A percentile compares a stretch with the other conserved stretches of the same genome.
Conservation (phyloP, 1,140 invertebrate species). For the Cydia fagiglandana region DNA sequence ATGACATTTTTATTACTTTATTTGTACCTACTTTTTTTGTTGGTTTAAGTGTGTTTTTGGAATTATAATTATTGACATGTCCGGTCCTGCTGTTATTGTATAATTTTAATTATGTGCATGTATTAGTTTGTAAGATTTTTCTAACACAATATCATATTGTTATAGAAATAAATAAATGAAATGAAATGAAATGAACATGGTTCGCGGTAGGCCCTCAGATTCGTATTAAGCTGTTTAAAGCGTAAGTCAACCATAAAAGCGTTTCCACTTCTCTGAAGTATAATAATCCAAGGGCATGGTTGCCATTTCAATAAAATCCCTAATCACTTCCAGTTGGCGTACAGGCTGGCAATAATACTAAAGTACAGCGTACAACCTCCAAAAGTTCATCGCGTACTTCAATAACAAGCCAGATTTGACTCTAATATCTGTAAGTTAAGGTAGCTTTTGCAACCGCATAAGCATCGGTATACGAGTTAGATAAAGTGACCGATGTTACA, state of each 20-base stretch:
- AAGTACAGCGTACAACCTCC: background rate
- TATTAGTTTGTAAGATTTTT: no score
- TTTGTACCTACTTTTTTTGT: no score
- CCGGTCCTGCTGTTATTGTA: no score
- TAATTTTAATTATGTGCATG: no score
- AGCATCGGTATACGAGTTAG: background rate
- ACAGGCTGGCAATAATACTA: conserved; percentile 23
- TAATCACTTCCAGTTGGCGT: conserved; percentile 26
- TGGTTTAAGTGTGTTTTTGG: no score
- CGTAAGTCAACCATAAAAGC: background rate
- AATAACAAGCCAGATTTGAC: background rate
- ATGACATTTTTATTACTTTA: no score
- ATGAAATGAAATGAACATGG: no score
- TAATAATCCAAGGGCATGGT: conserved; percentile 9
- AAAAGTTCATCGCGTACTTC: background rate
- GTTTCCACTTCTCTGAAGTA: background rate
- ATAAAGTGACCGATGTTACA: conserved; percentile 13
- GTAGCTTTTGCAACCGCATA: background rate
- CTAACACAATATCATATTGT: no score
- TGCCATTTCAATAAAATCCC: conserved; percentile 16
- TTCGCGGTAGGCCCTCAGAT: no score
- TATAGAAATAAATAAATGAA: no score
- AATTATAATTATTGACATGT: no score
- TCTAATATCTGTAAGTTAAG: background rate
- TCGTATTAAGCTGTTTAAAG: no score